These are phyloP conservation scores for Forficula auricularia DNA, from an alignment of 1,140 invertebrate species.

Conservation along the genomic window DNA sequence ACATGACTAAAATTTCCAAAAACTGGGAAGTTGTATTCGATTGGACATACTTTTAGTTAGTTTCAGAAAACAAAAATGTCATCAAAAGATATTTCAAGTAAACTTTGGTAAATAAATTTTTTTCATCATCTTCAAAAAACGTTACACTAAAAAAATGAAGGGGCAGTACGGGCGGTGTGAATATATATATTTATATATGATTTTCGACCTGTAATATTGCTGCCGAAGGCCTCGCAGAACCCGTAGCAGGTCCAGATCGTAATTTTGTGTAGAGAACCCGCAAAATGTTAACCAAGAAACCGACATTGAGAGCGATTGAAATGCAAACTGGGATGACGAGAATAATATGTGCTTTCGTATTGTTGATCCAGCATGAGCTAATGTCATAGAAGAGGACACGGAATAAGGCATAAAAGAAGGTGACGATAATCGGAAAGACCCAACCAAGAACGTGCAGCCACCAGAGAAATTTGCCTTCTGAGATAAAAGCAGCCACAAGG, in stretches of 20 bases:
- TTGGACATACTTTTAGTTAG: too few relatives aligned
- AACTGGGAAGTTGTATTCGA: too few relatives aligned
- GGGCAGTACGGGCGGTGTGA: neutral
- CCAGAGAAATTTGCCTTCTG: slow-evolving; percentile 63
- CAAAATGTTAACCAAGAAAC: slow-evolving; percentile 86
- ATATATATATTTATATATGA: slow-evolving; percentile 28
- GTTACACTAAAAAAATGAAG: too few relatives aligned
- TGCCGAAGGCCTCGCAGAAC: slow-evolving; percentile 21
- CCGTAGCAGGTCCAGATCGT: slow-evolving; percentile 30
- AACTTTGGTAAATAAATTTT: slow-evolving; percentile 9
- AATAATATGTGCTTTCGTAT: slow-evolving; percentile 50
- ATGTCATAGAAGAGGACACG: slow-evolving; percentile 32
- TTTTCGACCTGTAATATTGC: slow-evolving; percentile 52
- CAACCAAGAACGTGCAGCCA: slow-evolving; percentile 73
- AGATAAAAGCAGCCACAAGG: slow-evolving; percentile 77
- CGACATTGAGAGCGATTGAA: slow-evolving; percentile 65
- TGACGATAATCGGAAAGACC: slow-evolving; percentile 54
- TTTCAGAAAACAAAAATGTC: too few relatives aligned
- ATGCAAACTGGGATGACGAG: slow-evolving; percentile 60
- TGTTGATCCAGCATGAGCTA: slow-evolving; percentile 68
- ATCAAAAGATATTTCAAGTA: too few relatives aligned
- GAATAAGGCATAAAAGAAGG: slow-evolving; percentile 43
- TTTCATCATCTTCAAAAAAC: too few relatives aligned
- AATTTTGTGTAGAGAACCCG: slow-evolving; percentile 79
- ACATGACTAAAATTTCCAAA: too few relatives aligned